Evolutionary conservation across 2,888 invertebrate genomes (phyloP), one percentile per base, ranked within the genome.

Genomic region (Dryobota labecula): DNA sequence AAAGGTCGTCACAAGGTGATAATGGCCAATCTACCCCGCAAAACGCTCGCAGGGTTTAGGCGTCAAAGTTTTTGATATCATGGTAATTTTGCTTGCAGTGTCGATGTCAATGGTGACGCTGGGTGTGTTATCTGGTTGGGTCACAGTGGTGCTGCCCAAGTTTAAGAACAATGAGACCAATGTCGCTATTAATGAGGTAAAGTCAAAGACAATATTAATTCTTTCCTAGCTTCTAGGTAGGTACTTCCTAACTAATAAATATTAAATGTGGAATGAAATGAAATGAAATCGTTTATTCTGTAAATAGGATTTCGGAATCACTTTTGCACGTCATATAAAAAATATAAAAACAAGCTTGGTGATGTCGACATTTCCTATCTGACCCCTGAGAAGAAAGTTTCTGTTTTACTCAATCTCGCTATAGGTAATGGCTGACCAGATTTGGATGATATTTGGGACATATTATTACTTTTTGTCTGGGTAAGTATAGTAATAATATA

Each of bases 41-140:
- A 51, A 51, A 51, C 15, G 27, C 27, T 15, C 5, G 15, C 15
- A 36, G 11, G 15, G 18, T 53, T n/a, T 5, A 1, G 24, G 13
- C 15, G 51, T 15, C 24, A 51, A 27, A 18, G 27, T 54, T 66
- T n/a, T 15, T 20, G 24, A 49, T 36, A 1, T 20, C 4, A 38
- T 45, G 30, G 33, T 58, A 36, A 38, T 43, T 65, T 78, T 77
- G 43, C 8, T 92, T 91, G 24, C 90, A 95, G 95, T 95, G 60
- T 95, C 95, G 0, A 68, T 94, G 70, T 92, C 92, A 9, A 92
- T 94, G 18, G 83, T 93, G 33, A 90, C 92, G 1, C 80, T 95
- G 65, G 95, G 95, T 3, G 89, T 92, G 18, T 80, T 86, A 2
- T 92, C 94, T 0, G 89, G 91, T 0, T 95, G 95, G 95, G 87